phyloP scores from a whole-genome alignment of 2,797 vertebrate species.

The Merluccius polli region DNA sequence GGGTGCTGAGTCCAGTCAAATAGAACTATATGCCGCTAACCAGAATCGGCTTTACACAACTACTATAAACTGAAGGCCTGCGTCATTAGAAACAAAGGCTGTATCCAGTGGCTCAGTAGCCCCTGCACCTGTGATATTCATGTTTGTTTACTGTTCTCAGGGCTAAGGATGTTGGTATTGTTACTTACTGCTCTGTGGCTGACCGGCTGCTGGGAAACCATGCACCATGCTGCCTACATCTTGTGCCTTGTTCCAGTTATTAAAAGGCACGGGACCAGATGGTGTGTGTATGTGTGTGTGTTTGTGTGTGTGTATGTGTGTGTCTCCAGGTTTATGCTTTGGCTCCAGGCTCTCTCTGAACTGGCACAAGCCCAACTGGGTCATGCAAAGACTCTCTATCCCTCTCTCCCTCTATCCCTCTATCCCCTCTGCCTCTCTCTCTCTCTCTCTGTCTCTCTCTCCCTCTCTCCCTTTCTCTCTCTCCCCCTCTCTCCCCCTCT shows the following conservation, averaged over 20 bases:
- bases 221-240: constrained; percentile 74
- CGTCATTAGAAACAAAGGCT: constrained; percentile 32
- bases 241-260: constrained; percentile 75
- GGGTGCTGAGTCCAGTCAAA: not conserved
- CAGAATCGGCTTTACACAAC: constrained; percentile 7
- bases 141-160: constrained; percentile 60
- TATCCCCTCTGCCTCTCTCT: constrained; percentile 5
- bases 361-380: constrained; percentile 77
- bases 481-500: constrained; percentile 9
- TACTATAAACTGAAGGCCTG: no score
- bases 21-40: constrained; percentile 37
- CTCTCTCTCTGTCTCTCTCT: constrained; percentile 1
- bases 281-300: constrained; percentile 45
- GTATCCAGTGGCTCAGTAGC: constrained; percentile 29
- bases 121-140: constrained; percentile 56
- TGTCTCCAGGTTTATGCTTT: constrained; percentile 67
- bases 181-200: constrained; percentile 63
- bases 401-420: constrained; percentile 5
- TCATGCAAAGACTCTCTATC: constrained; percentile 68
- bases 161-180: constrained; percentile 54
- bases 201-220: constrained; percentile 71
- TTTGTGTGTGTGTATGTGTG: constrained; percentile 11
- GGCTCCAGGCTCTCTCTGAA: constrained; percentile 73
- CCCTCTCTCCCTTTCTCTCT: not conserved
- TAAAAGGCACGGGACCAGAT: constrained; percentile 75